These are phyloP conservation scores for Drosophila sucinea DNA, from an alignment of 1,140 invertebrate species.

Conservation along the genomic window DNA sequence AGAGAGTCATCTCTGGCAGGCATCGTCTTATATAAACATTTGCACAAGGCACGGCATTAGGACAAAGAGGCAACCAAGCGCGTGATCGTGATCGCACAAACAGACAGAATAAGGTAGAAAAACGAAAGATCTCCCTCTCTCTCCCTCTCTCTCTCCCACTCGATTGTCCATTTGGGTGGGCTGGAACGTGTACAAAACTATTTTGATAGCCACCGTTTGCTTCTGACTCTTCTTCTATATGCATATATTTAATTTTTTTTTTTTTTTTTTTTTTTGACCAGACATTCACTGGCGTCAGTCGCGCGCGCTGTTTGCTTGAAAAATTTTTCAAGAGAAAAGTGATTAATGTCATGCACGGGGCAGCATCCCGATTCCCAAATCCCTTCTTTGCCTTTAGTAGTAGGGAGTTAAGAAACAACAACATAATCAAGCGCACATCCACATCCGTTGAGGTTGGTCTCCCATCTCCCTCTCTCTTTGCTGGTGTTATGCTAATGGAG, in stretches of 20 bases:
- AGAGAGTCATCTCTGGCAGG: slow-evolving; percentile 37
- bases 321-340: slow-evolving; percentile 56
- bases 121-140: background rate
- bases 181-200: slow-evolving; percentile 68
- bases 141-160: background rate
- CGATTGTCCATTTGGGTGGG: slow-evolving; percentile 73
- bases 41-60: slow-evolving; percentile 65
- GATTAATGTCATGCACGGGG: slow-evolving; percentile 69
- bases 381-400: slow-evolving; percentile 2
- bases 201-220: slow-evolving; percentile 74
- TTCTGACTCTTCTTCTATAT: slow-evolving; percentile 15
- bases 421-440: slow-evolving; percentile 80
- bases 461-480: background rate
- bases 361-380: slow-evolving; percentile 18
- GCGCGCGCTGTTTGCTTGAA: slow-evolving; percentile 59
- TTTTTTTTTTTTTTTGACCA: slow-evolving; percentile 6
- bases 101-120: slow-evolving; percentile 1
- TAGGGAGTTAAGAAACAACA: slow-evolving; percentile 58
- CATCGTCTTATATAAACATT: slow-evolving; percentile 69
- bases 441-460: slow-evolving; percentile 23
- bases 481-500: slow-evolving; percentile 71
- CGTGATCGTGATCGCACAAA: slow-evolving; percentile 76
- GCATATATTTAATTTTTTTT: background rate
- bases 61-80: slow-evolving; percentile 57
- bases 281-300: slow-evolving; percentile 59